A percentile compares a stretch with the other conserved stretches of the same genome.
phyloP scores from a whole-genome alignment of 2,797 vertebrate genomes.

The Acanthopagrus latus region DNA sequence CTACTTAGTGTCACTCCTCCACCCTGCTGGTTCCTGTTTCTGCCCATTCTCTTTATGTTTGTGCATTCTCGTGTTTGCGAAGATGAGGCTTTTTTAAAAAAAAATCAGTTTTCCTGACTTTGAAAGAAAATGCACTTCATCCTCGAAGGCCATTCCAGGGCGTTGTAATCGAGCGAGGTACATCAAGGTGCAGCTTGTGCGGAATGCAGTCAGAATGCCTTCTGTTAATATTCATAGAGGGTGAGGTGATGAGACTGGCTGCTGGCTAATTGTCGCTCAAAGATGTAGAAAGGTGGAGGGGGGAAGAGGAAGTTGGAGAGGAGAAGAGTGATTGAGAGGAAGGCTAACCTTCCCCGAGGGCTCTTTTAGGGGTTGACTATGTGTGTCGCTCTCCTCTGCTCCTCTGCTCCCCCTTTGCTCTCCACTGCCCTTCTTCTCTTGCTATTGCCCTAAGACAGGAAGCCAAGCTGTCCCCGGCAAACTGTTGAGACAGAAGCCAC shows the following conservation, averaged over 20 bases:
- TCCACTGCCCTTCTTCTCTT: constrained; percentile 68
- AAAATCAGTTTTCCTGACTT: constrained; percentile 39
- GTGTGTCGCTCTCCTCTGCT: constrained; percentile 60
- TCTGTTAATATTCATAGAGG: constrained; percentile 70
- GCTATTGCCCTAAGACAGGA: constrained; percentile 77
- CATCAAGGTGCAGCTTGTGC: constrained; percentile 29
- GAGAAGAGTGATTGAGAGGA: constrained; percentile 55
- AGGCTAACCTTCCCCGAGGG: constrained; percentile 83
- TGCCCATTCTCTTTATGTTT: constrained; percentile 37
- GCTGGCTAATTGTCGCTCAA: constrained; percentile 76
- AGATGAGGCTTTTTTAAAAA: constrained; percentile 18
- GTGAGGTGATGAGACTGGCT: constrained; percentile 56
- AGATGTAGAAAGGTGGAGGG: constrained; percentile 53
- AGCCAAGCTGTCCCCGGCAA: constrained; percentile 72
- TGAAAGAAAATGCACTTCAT: constrained; percentile 30
- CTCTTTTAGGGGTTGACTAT: constrained; percentile 74
- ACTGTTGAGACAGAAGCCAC: constrained; percentile 61
- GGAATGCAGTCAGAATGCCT: constrained; percentile 37
- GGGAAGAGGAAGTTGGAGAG: constrained; percentile 23
- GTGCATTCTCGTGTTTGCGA: constrained; percentile 15
- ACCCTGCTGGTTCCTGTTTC: constrained; percentile 49
- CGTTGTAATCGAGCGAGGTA: constrained; percentile 10
- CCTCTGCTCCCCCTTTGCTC: constrained; percentile 49
- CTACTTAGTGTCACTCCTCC: constrained; percentile 70
- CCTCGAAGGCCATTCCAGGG: constrained; percentile 25